Evolutionary conservation across 2,888 invertebrate genomes (phyloP), one percentile per base, ranked within the genome.

Genomic region (Meteorus colon): DNA sequence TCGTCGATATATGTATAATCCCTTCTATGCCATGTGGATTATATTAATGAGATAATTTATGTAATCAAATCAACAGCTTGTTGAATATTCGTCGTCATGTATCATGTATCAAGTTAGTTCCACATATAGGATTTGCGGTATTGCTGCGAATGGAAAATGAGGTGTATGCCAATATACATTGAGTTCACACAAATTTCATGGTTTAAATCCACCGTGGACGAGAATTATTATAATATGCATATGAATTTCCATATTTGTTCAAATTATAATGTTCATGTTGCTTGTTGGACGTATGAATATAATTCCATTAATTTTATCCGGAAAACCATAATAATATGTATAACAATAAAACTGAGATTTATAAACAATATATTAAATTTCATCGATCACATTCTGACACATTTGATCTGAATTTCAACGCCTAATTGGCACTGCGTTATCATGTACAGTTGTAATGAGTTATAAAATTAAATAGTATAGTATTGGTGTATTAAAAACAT

Each of bases 131-230:
- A 37, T 37, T 4, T 48, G 55, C 70, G 6, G 27, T 24, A 55
- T 19, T 4, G 55, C 8, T 24, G 55, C 4, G 19, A 65, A 73
- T n/a, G 34, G n/a, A 3, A 55, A 45, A 45, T 45, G 45, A 45
- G 10, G 45, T 45, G 24, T 3, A 45, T 12, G 12, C 3, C n/a
- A 48, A 10, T 1, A n/a, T 48, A n/a, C 14, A 48, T 48, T 55
- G 59, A 48, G 67, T 76, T 76, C 73, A 77, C 76, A 75, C 73
- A 77, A 65, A 77, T 74, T 79, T 77, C 77, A 78, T 67, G 73
- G 73, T 73, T 75, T 19, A 76, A 51, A 73, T 31, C 41, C 41
- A 41, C 41, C 12, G 41, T 41, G 41, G 8, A 41, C 12, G 12
- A 12, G 41, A 76, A 60, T 41, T 8, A 41, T 76, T 34, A 19